Conservation (phyloP, 2,888 invertebrate species). For the Nephrocerus scutellatus region DNA sequence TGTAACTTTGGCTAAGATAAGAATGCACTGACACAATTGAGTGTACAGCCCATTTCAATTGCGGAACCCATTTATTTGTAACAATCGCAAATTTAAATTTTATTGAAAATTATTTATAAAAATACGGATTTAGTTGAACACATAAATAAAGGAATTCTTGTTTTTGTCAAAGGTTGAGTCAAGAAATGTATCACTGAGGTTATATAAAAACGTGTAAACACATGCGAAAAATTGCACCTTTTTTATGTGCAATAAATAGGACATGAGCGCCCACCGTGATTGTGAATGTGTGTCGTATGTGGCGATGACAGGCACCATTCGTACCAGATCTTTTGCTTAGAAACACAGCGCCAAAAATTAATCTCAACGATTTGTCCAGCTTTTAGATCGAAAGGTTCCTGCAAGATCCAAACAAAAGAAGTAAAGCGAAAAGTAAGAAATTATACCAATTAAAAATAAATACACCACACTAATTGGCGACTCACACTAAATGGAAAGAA, state of each 20-base stretch:
- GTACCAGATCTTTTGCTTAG: constrained; percentile 84
- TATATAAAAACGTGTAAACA: no score
- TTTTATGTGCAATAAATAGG: constrained; percentile 32
- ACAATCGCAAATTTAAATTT: no score
- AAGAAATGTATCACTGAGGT: no score
- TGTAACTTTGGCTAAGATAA: no score
- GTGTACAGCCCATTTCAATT: no score
- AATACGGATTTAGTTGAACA: no score
- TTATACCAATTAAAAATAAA: constrained; percentile 6
- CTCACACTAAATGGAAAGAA: constrained; percentile 80
- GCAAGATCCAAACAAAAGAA: constrained; percentile 11
- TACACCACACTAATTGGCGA: constrained; percentile 11
- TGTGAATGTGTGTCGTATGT: constrained; percentile 35
- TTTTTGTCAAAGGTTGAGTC: no score
- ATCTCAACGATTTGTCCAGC: constrained; percentile 66
- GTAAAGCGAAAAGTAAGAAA: background rate
- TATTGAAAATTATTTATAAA: no score
- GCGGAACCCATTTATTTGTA: no score
- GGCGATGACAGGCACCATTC: constrained; percentile 67
- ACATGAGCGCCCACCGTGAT: constrained; percentile 36
- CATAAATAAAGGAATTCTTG: no score
- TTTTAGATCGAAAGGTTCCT: constrained; percentile 53
- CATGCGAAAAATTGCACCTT: no score
- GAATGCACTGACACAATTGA: no score
- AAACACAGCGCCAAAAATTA: constrained; percentile 81